Evolutionary conservation across 2,888 invertebrate species (phyloP), one percentile per base, ranked within the genome.

Genomic region (Acrobasis consociella): DNA sequence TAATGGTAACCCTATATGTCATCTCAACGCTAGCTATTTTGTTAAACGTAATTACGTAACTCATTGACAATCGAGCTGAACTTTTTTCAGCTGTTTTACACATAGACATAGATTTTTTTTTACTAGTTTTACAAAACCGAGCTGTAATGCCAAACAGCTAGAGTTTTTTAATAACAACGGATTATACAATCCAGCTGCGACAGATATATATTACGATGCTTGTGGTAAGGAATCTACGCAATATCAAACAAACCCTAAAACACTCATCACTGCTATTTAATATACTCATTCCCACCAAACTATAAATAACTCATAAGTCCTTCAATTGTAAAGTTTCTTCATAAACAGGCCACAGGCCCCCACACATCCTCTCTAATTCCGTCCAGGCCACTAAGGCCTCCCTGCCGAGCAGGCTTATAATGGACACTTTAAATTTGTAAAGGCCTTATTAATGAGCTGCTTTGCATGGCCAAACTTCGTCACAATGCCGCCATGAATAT

Each of bases 401-500:
- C n/a, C n/a, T 46, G n/a, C 13, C 46, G 13, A 46, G 13, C 5
- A 46, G 46, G 31, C 22, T 5, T 31, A 52, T 52, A 52, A 52
- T 22, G 22, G 22, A 22, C 31, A 22, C 13, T 31, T 52, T 31
- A 31, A 52, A 52, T 31, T 52, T 52, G 31, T 31, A 52, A 55
- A 42, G 50, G 39, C 22, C 60, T 60, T 52, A 60, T 60, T 60
- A 60, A 60, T 60, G 15, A 17, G 22, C 60, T 46, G 46, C 60
- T 60, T 60, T 52, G 51, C 60, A 46, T 52, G 60, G 13, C 60
- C 60, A 42, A 52, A 60, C 60, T 60, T 50, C 50, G 16, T 52
- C 52, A 52, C 52, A 37, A 37, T n/a, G 59, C 16, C 49, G 58
- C 37, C 46, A 37, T 50, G 59, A 50, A 50, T 59, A 59, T 37